Conservation (phyloP, 2,797 vertebrate genomes). For the Lepilemur ruficaudatus region DNA sequence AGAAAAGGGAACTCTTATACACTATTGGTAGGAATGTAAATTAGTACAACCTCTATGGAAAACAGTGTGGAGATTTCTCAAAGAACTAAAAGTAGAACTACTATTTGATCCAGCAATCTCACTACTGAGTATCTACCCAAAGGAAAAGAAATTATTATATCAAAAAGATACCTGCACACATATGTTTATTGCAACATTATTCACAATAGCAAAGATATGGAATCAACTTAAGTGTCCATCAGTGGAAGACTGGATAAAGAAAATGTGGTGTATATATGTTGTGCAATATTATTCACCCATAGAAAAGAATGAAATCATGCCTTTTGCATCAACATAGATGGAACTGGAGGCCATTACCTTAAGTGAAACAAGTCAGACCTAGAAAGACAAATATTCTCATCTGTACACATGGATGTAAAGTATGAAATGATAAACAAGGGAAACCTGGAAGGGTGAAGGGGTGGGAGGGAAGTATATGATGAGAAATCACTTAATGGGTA, state of each 20-base stretch:
- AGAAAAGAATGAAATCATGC: background rate
- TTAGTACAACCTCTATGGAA: background rate
- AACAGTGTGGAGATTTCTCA: background rate
- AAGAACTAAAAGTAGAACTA: background rate
- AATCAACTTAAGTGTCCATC: background rate
- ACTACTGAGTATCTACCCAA: background rate
- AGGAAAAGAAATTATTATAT: background rate
- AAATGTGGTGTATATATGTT: background rate
- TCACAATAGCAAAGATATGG: background rate
- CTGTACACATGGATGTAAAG: background rate
- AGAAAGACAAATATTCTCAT: background rate
- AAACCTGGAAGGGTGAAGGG: background rate
- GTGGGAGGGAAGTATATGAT: background rate
- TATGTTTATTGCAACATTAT: background rate
- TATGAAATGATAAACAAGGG: background rate
- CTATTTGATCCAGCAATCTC: background rate
- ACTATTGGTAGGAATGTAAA: background rate
- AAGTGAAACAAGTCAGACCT: background rate
- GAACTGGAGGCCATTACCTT: background rate
- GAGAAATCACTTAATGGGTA: too few relatives aligned
- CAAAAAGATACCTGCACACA: background rate
- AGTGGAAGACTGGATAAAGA: background rate
- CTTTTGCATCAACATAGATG: background rate
- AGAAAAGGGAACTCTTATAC: background rate
- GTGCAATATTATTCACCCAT: background rate